These are phyloP conservation scores for Sitodiplosis mosellana DNA, from an alignment of 1,140 invertebrate genomes.

Conservation along the genomic window DNA sequence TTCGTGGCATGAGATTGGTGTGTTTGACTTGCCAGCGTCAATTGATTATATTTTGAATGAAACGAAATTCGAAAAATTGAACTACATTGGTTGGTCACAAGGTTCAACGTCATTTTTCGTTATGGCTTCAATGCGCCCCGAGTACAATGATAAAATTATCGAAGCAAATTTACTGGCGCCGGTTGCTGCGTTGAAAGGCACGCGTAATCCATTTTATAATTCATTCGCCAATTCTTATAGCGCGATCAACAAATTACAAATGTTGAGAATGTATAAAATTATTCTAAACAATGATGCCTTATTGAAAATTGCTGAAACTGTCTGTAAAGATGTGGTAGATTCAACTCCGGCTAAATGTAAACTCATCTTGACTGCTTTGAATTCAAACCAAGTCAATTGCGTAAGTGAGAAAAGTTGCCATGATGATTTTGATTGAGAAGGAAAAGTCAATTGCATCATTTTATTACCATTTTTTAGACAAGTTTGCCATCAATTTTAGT, in stretches of 20 bases:
- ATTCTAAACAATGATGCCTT: too few species aligned
- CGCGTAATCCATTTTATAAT: slow-evolving; percentile 28
- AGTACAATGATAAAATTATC: slow-evolving; percentile 36
- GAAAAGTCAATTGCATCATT: too few species aligned
- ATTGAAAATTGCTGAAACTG: too few species aligned
- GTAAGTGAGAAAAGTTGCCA: too few species aligned
- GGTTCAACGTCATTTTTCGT: slow-evolving; percentile 30
- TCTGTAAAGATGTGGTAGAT: too few species aligned
- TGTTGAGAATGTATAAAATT: too few species aligned
- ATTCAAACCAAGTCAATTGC: slow-evolving; percentile 20
- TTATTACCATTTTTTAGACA: slow-evolving; percentile 2
- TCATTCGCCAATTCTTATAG: slow-evolving; percentile 7
- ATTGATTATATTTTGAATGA: slow-evolving; percentile 47
- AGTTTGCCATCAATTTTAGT: slow-evolving; percentile 4
- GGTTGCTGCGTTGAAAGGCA: slow-evolving; percentile 31
- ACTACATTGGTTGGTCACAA: slow-evolving; percentile 39
- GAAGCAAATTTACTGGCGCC: slow-evolving; percentile 36
- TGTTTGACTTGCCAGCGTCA: slow-evolving; percentile 54
- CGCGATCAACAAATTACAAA: neutral
- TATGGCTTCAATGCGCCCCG: slow-evolving; percentile 29
- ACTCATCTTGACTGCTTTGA: slow-evolving; percentile 30
- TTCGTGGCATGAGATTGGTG: slow-evolving; percentile 62
- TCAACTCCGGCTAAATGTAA: too few species aligned
- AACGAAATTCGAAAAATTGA: slow-evolving; percentile 37
- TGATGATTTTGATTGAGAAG: too few species aligned